Base-by-base conservation (phyloP, 2,113 vertebrate genomes). In the Gopherus flavomarginatus region DNA sequence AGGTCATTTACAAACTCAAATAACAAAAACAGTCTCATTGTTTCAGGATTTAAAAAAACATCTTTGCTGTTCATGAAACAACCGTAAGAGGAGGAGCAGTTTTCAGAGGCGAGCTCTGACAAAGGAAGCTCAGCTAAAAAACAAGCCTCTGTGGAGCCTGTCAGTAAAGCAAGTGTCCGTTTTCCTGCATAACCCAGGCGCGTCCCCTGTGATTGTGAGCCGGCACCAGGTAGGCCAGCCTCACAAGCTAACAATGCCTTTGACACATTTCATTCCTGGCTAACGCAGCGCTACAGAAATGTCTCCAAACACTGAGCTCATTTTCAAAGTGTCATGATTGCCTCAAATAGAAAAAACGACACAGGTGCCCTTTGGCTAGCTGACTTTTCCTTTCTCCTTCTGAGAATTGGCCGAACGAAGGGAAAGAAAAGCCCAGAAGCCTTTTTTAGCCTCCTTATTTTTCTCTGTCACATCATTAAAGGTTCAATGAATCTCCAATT, bases 401-500 rank as follows among this genome's bases (percentile, higher is more conserved):
- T 87, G 82, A 97, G 85, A 96, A 94, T 95, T 80, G 89, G 78
- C 90, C 96, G 90, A 97, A 97, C 3, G 91, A 97, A 90, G 87
- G 81, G 81, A 94, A 98, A 97, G 92, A 97, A 97, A 98, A 96
- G 93, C 97, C 97, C 93, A 89, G 92, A 95, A 98, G 96, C 94
- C 87, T 94, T 98, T 95, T 97, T 92, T 93, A 97, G 97, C 78
- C 13, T 98, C 93, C 97, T 98, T 98, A 98, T 98, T 98, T 98
- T 98, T 98, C 97, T 97, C 97, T 98, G 98, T 98, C 98, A 98
- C 97, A 98, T 98, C 98, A 98, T 98, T 98, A 99, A 98, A 95
- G 97, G 96, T 98, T 98, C 98, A 98, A 97, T 98, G 98, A 98
- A 98, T 98, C 98, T 97, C 97, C 98, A 98, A 98, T 99, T 98